phyloP scores from a whole-genome alignment of 2,888 invertebrate species.

The Noctua pronuba region DNA sequence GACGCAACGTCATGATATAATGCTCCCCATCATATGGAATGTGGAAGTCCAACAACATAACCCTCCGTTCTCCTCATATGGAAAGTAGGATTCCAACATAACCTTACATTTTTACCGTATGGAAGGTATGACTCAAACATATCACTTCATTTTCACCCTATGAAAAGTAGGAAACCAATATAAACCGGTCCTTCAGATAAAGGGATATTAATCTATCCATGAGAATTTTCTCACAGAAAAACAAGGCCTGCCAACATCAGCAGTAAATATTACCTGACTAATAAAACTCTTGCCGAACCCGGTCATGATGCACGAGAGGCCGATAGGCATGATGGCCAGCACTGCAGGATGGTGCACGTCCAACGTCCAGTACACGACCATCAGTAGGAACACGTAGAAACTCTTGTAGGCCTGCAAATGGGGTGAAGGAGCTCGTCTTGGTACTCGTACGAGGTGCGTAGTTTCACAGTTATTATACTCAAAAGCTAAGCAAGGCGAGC shows the following conservation, averaged over 20 bases:
- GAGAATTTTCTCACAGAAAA: neutral
- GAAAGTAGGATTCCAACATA: neutral
- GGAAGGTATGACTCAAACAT: neutral
- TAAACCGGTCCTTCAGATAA: neutral
- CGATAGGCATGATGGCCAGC: conserved; percentile 75
- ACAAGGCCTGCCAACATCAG: neutral
- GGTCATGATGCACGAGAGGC: conserved; percentile 72
- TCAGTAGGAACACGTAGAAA: conserved; percentile 79
- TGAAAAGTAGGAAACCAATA: neutral
- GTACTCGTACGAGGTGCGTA: neutral
- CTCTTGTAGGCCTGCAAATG: conserved; percentile 71
- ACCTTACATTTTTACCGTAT: neutral
- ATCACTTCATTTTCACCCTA: neutral
- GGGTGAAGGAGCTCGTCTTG: neutral
- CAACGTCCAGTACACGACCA: conserved; percentile 75
- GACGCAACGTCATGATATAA: neutral
- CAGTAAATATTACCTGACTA: conserved; percentile 62
- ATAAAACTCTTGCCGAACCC: conserved; percentile 66
- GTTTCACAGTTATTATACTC: neutral
- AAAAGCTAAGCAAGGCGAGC: neutral
- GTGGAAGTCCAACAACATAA: neutral
- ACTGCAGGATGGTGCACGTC: conserved; percentile 79
- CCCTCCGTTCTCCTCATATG: neutral
- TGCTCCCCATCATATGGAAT: neutral
- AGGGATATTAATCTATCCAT: neutral